Base-by-base conservation (phyloP, 2,888 invertebrate genomes). In the Lepetodrilus schrolli region DNA sequence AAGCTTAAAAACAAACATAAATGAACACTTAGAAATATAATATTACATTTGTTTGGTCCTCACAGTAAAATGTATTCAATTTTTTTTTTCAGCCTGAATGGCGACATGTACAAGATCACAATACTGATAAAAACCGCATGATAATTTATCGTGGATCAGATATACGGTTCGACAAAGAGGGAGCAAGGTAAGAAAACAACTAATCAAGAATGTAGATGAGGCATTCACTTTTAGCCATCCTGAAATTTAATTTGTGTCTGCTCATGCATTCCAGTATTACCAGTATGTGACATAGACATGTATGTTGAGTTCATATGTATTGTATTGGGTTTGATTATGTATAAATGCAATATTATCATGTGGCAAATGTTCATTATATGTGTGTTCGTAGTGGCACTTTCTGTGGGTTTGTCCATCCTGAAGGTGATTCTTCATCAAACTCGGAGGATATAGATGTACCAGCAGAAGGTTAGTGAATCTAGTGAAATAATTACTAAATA, bases 121-220 rank as follows among this genome's bases (percentile, higher is more conserved):
- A 20, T 23, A 2, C 13, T 21, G 36, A 50, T 30, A 58, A 73
- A 72, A 17, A 94, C 95, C 81, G 94, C 95, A 81, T 93, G 94
- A 84, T 94, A 95, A 1, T 97, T 97, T 97, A 94, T 98, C 69
- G 93, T 95, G 10, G 98, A 97, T 89, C 93, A 94, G 86, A 93
- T 94, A 0, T 96, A 96, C 0, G 97, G 97, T 90, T 94, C 97
- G 13, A 94, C 78, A 17, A 70, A 21, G 48, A 3, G 17, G 1
- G 21, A 17, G 10, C 48, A 4, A n/a, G 21, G 21, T 48, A 3
- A n/a, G 17, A 48, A 48, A 48, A 48, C 4, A n/a, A n/a, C n/a
- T n/a, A n/a, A n/a, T n/a, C n/a, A n/a, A n/a, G n/a, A n/a, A n/a
- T n/a, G n/a, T n/a, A n/a, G n/a, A n/a, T n/a, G n/a, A n/a, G n/a